These are phyloP conservation scores for Sebastes steindachneri DNA, from an alignment of 2,797 vertebrate genomes.

Conservation along the genomic window DNA sequence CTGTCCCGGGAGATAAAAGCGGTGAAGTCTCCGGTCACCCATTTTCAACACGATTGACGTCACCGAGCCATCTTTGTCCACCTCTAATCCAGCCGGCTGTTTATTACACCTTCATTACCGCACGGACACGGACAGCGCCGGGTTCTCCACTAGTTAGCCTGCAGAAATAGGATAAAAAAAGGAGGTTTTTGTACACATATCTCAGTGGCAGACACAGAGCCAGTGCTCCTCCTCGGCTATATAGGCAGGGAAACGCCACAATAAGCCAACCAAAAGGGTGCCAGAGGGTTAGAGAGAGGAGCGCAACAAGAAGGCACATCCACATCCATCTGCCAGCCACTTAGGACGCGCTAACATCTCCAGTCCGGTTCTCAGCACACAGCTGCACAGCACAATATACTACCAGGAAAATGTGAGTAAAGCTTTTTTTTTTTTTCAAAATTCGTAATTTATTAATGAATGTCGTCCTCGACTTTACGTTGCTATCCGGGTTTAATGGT, in stretches of 20 bases:
- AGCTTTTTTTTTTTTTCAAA: background rate
- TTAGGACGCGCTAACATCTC: slow-evolving; percentile 56
- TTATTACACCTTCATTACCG: slow-evolving; percentile 80
- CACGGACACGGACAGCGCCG: slow-evolving; percentile 63
- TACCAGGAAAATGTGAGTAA: slow-evolving; percentile 76
- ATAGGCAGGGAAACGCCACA: slow-evolving; percentile 71
- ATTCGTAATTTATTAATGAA: background rate
- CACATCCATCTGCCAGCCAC: slow-evolving; percentile 75
- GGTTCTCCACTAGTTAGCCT: slow-evolving; percentile 58
- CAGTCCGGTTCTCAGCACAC: slow-evolving; percentile 70
- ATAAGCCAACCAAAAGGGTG: slow-evolving; percentile 69
- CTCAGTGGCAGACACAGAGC: slow-evolving; percentile 33
- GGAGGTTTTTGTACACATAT: background rate
- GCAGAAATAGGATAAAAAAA: slow-evolving; percentile 30
- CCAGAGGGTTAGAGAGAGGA: slow-evolving; percentile 75
- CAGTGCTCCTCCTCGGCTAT: slow-evolving; percentile 63
- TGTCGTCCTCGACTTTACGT: background rate
- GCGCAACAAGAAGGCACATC: slow-evolving; percentile 71
- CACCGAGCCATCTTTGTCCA: slow-evolving; percentile 84
- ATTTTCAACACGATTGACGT: slow-evolving; percentile 85
- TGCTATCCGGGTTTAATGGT: background rate
- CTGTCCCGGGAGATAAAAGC: background rate
- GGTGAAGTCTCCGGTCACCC: slow-evolving; percentile 51
- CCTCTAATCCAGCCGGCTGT: slow-evolving; percentile 81
- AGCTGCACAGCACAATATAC: slow-evolving; percentile 55